Evolutionary conservation across 2,113 vertebrate genomes (phyloP).

Genomic region (Grammomys dolichurus): DNA sequence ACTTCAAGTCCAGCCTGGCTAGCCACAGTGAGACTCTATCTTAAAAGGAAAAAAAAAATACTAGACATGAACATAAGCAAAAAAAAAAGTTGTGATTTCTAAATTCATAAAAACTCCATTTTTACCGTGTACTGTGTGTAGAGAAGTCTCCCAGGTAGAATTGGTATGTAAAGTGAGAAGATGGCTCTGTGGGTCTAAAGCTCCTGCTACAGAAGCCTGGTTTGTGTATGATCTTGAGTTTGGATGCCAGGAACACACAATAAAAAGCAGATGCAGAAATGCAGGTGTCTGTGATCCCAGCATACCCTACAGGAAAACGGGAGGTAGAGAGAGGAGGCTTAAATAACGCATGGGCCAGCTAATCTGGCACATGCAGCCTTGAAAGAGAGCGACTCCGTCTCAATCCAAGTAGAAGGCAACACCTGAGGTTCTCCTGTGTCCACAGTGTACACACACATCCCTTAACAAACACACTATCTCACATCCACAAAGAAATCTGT

Average conservation of each 20-base stretch:
- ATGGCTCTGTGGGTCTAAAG: neutral
- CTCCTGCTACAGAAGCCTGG: neutral
- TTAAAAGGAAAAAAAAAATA: neutral
- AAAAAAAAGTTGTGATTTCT: neutral
- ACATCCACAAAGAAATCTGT: neutral
- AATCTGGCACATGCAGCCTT: neutral
- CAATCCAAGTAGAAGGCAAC: neutral
- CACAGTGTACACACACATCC: neutral
- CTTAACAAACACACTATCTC: neutral
- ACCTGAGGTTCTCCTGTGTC: neutral
- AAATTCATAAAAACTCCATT: neutral
- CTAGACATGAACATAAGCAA: no score
- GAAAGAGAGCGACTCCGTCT: neutral
- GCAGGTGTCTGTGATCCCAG: neutral
- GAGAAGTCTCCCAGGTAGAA: neutral
- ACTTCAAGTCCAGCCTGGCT: neutral
- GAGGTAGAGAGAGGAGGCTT: neutral
- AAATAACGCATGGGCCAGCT: no score
- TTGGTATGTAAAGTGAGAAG: neutral
- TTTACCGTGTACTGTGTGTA: conserved; percentile 1
- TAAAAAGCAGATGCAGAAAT: neutral
- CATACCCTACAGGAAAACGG: neutral
- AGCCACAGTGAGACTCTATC: neutral
- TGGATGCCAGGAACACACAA: neutral
- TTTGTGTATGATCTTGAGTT: neutral